A percentile compares a stretch with the other conserved stretches of the same genome.
Evolutionary conservation across 2,797 vertebrate genomes (phyloP).

Genomic region (Hippopotamyrus pictus): DNA sequence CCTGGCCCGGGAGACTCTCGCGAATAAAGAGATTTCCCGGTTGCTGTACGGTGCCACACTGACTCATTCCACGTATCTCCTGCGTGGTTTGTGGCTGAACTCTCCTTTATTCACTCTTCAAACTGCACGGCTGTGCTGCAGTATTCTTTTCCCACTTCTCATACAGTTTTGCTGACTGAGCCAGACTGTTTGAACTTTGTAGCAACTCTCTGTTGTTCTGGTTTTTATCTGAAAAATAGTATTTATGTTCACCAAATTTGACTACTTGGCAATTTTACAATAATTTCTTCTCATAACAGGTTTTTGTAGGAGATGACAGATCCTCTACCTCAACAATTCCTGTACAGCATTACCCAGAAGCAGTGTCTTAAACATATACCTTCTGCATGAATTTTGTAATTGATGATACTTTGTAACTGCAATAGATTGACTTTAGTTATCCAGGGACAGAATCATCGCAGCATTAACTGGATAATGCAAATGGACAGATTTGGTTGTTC

Average conservation of each 20-base stretch:
- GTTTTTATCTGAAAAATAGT: not conserved
- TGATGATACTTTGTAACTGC: not conserved
- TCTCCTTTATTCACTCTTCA: not conserved
- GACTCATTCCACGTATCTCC: not conserved
- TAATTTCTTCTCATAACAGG: not conserved
- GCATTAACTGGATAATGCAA: slow-evolving; percentile 68
- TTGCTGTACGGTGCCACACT: not conserved
- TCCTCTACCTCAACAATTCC: not conserved
- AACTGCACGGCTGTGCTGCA: not conserved
- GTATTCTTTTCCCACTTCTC: not conserved
- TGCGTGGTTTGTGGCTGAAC: not conserved
- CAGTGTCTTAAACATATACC: not conserved
- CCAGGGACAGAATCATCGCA: slow-evolving; percentile 77
- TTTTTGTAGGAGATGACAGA: not conserved
- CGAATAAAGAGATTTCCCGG: not conserved
- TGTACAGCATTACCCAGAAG: not conserved
- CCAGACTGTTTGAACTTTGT: not conserved
- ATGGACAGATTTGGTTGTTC: not conserved
- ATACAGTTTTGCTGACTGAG: not conserved
- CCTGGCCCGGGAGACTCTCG: slow-evolving; percentile 32
- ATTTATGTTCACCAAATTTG: not conserved
- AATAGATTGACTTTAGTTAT: not conserved
- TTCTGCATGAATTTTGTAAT: not conserved
- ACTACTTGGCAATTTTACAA: not conserved
- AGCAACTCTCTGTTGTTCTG: not conserved